These are phyloP conservation scores for Pantherophis vulpinus DNA, from an alignment of 2,797 vertebrate species.

Conservation along the genomic window DNA sequence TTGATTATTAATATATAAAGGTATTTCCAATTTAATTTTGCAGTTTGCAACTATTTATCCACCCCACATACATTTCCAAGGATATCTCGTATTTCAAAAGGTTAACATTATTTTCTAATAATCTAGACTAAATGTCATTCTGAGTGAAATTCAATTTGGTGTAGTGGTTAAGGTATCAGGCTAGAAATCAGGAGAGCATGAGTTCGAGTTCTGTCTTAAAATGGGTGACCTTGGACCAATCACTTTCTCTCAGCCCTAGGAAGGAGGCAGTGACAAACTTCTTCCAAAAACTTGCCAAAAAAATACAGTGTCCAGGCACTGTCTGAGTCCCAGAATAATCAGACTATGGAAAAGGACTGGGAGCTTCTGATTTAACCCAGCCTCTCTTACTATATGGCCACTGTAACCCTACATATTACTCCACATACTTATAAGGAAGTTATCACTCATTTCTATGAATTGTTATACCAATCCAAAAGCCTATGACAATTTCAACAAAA, in stretches of 20 bases:
- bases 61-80: background rate
- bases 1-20: constrained; percentile 5
- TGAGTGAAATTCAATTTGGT: background rate
- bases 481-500: background rate
- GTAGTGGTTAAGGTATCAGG: background rate
- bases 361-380: background rate
- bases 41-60: background rate
- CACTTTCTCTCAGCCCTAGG: background rate
- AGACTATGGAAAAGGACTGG: background rate
- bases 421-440: background rate
- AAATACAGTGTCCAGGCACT: background rate
- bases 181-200: background rate
- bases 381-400: background rate
- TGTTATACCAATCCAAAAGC: background rate
- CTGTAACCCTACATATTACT: background rate
- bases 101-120: background rate
- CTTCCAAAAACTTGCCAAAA: background rate
- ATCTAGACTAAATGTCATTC: background rate
- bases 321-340: too few relatives aligned
- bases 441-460: background rate
- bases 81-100: background rate
- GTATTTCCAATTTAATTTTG: background rate
- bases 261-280: background rate
- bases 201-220: background rate
- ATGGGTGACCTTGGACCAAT: background rate